A percentile compares a stretch with the other conserved stretches of the same genome.
These are phyloP conservation scores for Tamias sibiricus DNA, from an alignment of 2,113 vertebrate species.

Conservation along the genomic window DNA sequence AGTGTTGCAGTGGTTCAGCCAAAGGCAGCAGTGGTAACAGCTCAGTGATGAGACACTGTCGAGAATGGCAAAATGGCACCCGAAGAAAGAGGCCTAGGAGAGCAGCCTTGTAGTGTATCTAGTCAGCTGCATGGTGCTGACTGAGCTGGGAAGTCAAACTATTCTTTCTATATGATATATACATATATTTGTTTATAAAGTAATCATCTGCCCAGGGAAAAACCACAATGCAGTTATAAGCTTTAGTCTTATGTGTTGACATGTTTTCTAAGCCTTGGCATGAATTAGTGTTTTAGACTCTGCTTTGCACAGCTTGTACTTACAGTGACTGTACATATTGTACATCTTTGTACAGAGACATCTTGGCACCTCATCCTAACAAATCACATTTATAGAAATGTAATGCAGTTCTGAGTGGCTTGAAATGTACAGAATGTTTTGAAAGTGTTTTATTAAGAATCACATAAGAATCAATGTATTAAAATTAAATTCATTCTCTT, in stretches of 20 bases:
- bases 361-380: slow-evolving; percentile 84
- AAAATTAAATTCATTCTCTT: slow-evolving; percentile 86
- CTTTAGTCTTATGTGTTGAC: slow-evolving; percentile 85
- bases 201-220: slow-evolving; percentile 81
- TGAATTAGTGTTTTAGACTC: slow-evolving; percentile 87
- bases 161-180: slow-evolving; percentile 82
- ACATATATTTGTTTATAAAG: slow-evolving; percentile 85
- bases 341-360: slow-evolving; percentile 96
- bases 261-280: slow-evolving; percentile 88
- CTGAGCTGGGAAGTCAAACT: slow-evolving; percentile 81
- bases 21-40: slow-evolving; percentile 65
- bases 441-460: slow-evolving; percentile 93
- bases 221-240: slow-evolving; percentile 76
- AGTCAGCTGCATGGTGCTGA: slow-evolving; percentile 88
- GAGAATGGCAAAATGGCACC: slow-evolving; percentile 15
- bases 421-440: slow-evolving; percentile 96
- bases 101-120: slow-evolving; percentile 73
- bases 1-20: slow-evolving; percentile 84
- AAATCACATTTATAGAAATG: slow-evolving; percentile 84
- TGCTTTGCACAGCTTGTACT: slow-evolving; percentile 90
- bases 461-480: slow-evolving; percentile 88
- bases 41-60: slow-evolving; percentile 69
- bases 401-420: slow-evolving; percentile 86
- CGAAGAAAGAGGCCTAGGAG: slow-evolving; percentile 49
- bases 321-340: slow-evolving; percentile 95